Evolutionary conservation across 2,113 vertebrate genomes (phyloP).

Genomic region (Enhydra lutris): DNA sequence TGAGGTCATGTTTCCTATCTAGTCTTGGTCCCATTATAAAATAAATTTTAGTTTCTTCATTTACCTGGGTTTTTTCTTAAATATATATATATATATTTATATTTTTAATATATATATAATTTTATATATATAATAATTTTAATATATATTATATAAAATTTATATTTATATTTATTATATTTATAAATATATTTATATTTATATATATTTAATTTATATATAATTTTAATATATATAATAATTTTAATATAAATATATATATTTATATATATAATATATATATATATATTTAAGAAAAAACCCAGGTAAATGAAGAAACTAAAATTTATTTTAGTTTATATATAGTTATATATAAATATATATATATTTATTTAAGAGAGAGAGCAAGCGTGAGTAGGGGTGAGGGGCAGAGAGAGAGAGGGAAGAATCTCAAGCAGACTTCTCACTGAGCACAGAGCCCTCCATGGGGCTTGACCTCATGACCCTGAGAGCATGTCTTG

Average conservation of each 20-base stretch:
- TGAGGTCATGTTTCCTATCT: rapidly evolving
- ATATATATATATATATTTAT: not conserved
- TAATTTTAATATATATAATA: not conserved
- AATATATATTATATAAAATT: not conserved
- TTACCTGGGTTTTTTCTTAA: not conserved
- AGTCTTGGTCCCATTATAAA: not conserved
- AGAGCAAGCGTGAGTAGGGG: not conserved
- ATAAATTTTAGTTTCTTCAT: not conserved
- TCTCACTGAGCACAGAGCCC: not conserved
- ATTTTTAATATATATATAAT: too few relatives aligned
- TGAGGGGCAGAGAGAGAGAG: not conserved
- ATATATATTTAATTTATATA: too few relatives aligned
- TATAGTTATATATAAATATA: not conserved
- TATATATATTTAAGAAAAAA: too few relatives aligned
- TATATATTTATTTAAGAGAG: too few relatives aligned
- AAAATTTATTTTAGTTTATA: not conserved
- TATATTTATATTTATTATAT: too few relatives aligned
- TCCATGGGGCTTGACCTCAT: not conserved
- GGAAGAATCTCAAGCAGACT: not conserved
- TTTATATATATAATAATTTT: too few relatives aligned
- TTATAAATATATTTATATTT: not conserved
- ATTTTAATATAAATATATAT: not conserved
- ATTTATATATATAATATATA: not conserved
- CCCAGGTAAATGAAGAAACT: too few relatives aligned
- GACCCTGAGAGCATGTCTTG: not conserved